A percentile compares a stretch with the other conserved stretches of the same genome.
Conservation (phyloP, 1,140 invertebrate genomes). For the Heliconius himera region DNA sequence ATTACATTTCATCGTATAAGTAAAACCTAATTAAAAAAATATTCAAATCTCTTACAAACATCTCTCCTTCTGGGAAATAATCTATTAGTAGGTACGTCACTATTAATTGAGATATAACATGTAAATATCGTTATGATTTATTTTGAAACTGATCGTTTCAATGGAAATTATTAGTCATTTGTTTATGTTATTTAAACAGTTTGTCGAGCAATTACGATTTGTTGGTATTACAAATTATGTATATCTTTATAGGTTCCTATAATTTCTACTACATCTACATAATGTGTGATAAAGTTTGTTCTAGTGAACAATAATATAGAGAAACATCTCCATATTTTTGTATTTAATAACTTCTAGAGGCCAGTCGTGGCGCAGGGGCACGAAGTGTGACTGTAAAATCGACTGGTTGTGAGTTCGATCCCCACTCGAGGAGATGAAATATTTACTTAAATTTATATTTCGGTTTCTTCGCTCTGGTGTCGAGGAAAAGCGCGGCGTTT, state of each 20-base stretch:
- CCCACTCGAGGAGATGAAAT: too few relatives aligned
- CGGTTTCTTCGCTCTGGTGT: too few relatives aligned
- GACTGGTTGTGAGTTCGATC: too few relatives aligned
- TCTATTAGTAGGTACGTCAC: neutral
- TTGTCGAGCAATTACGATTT: conserved; percentile 25
- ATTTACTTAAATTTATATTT: too few relatives aligned
- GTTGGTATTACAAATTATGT: neutral
- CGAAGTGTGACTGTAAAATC: too few relatives aligned
- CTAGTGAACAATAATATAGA: neutral
- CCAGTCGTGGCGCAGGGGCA: too few relatives aligned
- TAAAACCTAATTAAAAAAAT: too few relatives aligned
- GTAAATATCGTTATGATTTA: conserved; percentile 2
- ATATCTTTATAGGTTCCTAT: neutral
- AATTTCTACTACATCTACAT: neutral
- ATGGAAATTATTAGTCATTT: conserved; percentile 34
- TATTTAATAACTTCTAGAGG: neutral
- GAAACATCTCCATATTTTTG: neutral
- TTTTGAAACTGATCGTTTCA: conserved; percentile 21
- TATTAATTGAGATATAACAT: neutral
- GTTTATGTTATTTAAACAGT: conserved; percentile 31
- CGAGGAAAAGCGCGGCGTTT: too few relatives aligned
- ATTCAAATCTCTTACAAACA: neutral
- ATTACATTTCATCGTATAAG: too few relatives aligned
- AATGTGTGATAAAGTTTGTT: neutral
- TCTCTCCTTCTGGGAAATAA: neutral